Base-by-base conservation (phyloP, 2,888 invertebrate genomes). In the Onthophagus sagittarius region DNA sequence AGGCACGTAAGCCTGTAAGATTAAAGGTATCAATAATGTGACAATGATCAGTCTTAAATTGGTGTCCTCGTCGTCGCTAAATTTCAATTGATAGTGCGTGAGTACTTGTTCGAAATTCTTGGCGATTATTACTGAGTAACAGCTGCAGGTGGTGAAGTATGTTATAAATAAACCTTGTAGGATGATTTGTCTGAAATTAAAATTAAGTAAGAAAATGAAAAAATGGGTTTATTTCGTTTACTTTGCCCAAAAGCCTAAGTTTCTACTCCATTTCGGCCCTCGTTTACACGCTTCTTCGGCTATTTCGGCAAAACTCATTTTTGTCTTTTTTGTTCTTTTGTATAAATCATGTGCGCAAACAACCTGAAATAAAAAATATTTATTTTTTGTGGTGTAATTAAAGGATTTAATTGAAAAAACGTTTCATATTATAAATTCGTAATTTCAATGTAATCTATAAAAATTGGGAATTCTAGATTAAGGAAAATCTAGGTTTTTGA, bases 141-240 rank as follows among this genome's bases (percentile, higher is more conserved):
- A 98, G 79, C 97, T 97, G 89, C 98, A 98, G 78, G 99, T 98
- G 69, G 98, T 97, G 82, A 97, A 95, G 85, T 99, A 99, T 0
- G 98, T 98, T 63, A 94, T 86, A 82, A 97, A 96, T 75, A 99
- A 88, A 82, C 94, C 93, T 72, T 90, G 85, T 75, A 93, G 89
- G 69, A 96, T 93, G 69, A 90, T 87, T 71, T 89, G 86, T 84
- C 92, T 92, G 86, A 13, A 86, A 86, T 75, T 79, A 74, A 81
- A 83, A 81, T 23, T 23, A 23, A 23, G 23, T n/a, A n/a, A n/a
- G n/a, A 78, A 70, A 73, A 11, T 15, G n/a, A 71, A 33, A 15
- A 62, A 11, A n/a, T 62, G 31, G 2, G 53, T 53, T 64, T 7
- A 1, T 53, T 53, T 53, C 6, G 71, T 71, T 81, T 86, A 93